Base-by-base conservation (phyloP, 2,888 invertebrate species). In the Dinocampus coccinellae region DNA sequence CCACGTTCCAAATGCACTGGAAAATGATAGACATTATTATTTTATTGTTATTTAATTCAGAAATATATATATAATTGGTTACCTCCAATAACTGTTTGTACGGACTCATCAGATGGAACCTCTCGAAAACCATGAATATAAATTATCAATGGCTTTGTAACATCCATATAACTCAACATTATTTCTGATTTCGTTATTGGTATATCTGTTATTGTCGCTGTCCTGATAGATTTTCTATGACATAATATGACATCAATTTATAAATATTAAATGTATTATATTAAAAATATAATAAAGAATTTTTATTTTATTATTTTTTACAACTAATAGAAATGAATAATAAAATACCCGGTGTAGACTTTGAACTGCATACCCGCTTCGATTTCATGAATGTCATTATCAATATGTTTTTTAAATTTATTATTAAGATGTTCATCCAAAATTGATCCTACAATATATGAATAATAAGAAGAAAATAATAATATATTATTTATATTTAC, bases 1-100 rank as follows among this genome's bases (percentile, higher is more conserved):
- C 76, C 79, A 63, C 76, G 74, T 3, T 80, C 42, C 13, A 83
- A 76, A 74, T 83, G 78, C 0, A 79, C 84, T 84, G 68, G 29
- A 66, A 62, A 62, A 67, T 16, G 24, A 10, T 1, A 42, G 29
- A 55, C 6, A 34, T 52, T n/a, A 20, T 26, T 68, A 52, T n/a
- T 34, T 57, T 24, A 20, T 58, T 39, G 22, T 26, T 55, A 1
- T 10, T 34, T 1, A 20, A 66, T 39, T 13, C 11, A 20, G 9
- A 55, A 62, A 4, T 34, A 1, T 3, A 13, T 42, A 47, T 13
- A 16, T 9, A 34, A 7, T 33, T 33, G 24, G 33, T 62, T 74
- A 81, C 81, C 81, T 70, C 72, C 73, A 24, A 80, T 74, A 2
- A 81, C 26, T 0, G 79, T 81, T 65, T 63, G 75, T 16, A 79